Percentiles rank a stretch among this genome's conserved stretches.
phyloP scores from a whole-genome alignment of 2,113 vertebrate species.

The Myxocyprinus asiaticus region DNA sequence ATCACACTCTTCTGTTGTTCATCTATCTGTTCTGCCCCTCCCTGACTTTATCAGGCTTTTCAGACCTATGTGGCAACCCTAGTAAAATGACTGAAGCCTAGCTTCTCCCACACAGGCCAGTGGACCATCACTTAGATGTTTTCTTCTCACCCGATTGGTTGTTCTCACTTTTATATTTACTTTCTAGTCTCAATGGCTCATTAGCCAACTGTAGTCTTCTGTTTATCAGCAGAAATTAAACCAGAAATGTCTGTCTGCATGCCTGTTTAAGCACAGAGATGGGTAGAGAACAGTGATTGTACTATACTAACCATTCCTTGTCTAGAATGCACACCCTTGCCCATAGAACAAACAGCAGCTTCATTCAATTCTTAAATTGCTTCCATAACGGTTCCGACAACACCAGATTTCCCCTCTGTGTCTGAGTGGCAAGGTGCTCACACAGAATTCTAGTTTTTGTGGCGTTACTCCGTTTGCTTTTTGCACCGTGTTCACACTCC shows the following conservation, averaged over 20 bases:
- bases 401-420: too few relatives aligned
- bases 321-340: background rate
- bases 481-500: conserved; percentile 70
- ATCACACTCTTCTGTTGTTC: background rate
- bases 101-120: background rate
- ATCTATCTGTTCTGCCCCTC: background rate
- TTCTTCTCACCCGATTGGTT: too few relatives aligned
- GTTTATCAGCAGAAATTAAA: too few relatives aligned
- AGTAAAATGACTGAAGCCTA: too few relatives aligned
- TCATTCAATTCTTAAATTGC: too few relatives aligned
- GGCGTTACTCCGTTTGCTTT: conserved; percentile 46
- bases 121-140: background rate
- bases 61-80: background rate
- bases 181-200: background rate
- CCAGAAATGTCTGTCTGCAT: too few relatives aligned
- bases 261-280: too few relatives aligned
- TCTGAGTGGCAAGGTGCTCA: too few relatives aligned
- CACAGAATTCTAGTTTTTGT: conserved; percentile 30
- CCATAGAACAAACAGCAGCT: background rate
- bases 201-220: too few relatives aligned
- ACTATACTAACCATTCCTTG: background rate
- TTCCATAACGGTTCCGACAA: too few relatives aligned
- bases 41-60: background rate
- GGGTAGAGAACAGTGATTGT: background rate
- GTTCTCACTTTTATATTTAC: background rate